Conservation (phyloP, 2,797 vertebrate genomes). For the Eulemur coronatus region DNA sequence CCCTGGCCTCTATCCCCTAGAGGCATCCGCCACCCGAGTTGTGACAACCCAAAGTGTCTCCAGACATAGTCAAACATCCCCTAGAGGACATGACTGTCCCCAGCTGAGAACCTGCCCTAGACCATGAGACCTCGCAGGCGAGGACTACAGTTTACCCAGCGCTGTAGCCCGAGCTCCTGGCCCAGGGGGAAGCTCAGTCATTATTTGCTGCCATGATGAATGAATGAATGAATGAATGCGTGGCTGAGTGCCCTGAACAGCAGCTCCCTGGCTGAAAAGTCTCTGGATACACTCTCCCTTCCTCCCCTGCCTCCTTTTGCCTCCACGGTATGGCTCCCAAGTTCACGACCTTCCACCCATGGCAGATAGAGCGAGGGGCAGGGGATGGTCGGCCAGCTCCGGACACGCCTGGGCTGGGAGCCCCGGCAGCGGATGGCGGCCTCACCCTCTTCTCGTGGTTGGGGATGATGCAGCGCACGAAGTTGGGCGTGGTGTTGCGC, state of each 20-base stretch:
- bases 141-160: neutral
- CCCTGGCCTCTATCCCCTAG: neutral
- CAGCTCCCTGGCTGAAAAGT: neutral
- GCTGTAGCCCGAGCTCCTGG: neutral
- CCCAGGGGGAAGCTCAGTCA: neutral
- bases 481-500: slow-evolving; percentile 97
- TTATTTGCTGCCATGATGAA: neutral
- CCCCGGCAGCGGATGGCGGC: too few relatives aligned
- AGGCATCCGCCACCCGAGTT: neutral
- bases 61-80: neutral
- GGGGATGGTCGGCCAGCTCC: fast-evolving
- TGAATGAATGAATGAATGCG: fast-evolving
- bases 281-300: neutral
- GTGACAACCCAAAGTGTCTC: neutral
- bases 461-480: slow-evolving; percentile 98
- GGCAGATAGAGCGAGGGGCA: neutral
- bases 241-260: fast-evolving
- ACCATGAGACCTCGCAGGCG: neutral
- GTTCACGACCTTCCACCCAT: neutral
- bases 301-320: neutral
- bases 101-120: neutral
- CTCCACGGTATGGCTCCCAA: neutral
- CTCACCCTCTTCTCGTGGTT: slow-evolving; percentile 97
- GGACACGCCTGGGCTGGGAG: too few relatives aligned
- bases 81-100: neutral